Percentiles rank a stretch among this genome's conserved stretches.
phyloP scores from a whole-genome alignment of 2,797 vertebrate genomes.

The Eleutherodactylus coqui region DNA sequence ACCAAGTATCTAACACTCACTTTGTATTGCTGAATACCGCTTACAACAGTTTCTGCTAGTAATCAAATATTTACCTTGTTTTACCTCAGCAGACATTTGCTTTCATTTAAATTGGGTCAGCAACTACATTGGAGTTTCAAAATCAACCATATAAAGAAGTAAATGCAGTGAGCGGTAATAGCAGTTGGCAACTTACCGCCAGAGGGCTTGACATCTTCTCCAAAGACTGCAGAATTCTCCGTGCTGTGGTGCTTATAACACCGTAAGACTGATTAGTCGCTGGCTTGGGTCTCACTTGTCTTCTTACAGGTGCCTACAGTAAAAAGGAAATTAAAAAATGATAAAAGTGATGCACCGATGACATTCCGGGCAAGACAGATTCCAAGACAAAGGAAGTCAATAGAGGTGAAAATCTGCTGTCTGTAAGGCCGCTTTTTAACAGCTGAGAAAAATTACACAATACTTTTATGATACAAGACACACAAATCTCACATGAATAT shows the following conservation, averaged over 20 bases:
- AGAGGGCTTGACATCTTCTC: conserved; percentile 98
- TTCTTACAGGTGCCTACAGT: conserved; percentile 86
- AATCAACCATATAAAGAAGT: not conserved
- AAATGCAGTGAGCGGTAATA: not conserved
- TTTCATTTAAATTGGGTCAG: not conserved
- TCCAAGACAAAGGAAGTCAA: not conserved
- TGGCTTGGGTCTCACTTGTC: conserved; percentile 94
- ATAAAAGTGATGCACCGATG: not conserved
- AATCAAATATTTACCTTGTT: too few species aligned
- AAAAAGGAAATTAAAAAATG: not conserved
- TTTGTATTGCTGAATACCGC: too few species aligned
- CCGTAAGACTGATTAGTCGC: conserved; percentile 86
- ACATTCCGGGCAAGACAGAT: not conserved
- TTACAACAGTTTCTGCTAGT: too few species aligned
- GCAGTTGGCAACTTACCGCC: conserved; percentile 78
- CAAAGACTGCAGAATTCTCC: conserved; percentile 92
- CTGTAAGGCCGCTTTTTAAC: too few species aligned
- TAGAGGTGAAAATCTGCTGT: not conserved
- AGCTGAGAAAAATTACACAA: too few species aligned
- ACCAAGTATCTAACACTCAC: too few species aligned
- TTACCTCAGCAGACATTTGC: too few species aligned
- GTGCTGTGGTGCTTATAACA: conserved; percentile 93
- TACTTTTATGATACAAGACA: too few species aligned
- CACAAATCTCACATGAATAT: too few species aligned
- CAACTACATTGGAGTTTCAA: not conserved